Conservation (phyloP, 2,113 vertebrate species). For the Marcusenius ussheri region DNA sequence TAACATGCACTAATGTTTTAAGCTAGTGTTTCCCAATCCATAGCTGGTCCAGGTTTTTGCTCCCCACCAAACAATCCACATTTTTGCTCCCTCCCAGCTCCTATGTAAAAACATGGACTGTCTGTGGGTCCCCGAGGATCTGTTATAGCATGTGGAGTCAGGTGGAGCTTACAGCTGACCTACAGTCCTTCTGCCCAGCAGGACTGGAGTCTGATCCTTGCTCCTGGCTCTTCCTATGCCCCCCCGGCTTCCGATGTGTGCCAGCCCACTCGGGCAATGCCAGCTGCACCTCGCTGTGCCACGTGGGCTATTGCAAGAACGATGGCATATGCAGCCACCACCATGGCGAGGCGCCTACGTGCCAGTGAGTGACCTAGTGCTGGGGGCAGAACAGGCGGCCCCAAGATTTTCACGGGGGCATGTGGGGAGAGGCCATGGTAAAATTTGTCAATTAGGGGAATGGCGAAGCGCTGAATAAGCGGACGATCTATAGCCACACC, state of each 20-base stretch:
- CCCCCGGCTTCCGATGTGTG: slow-evolving; percentile 59
- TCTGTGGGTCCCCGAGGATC: neutral
- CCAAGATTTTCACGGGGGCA: neutral
- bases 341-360: slow-evolving; percentile 56
- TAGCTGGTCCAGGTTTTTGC: neutral
- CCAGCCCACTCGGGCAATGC: slow-evolving; percentile 36
- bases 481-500: neutral
- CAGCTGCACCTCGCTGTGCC: slow-evolving; percentile 72
- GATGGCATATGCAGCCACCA: slow-evolving; percentile 75
- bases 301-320: slow-evolving; percentile 67
- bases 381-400: neutral
- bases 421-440: neutral
- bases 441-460: neutral
- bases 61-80: no score
- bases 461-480: neutral
- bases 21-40: neutral
- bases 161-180: neutral
- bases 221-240: slow-evolving; percentile 62
- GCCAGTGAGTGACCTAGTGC: slow-evolving; percentile 58
- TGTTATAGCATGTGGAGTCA: neutral
- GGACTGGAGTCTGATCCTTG: slow-evolving; percentile 60
- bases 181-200: slow-evolving; percentile 28
- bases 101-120: neutral
- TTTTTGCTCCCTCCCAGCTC: neutral
- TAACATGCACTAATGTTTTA: no score